Evolutionary conservation across 2,888 invertebrate genomes (phyloP), one percentile per base, ranked within the genome.

Genomic region (Sarcophaga carnaria): DNA sequence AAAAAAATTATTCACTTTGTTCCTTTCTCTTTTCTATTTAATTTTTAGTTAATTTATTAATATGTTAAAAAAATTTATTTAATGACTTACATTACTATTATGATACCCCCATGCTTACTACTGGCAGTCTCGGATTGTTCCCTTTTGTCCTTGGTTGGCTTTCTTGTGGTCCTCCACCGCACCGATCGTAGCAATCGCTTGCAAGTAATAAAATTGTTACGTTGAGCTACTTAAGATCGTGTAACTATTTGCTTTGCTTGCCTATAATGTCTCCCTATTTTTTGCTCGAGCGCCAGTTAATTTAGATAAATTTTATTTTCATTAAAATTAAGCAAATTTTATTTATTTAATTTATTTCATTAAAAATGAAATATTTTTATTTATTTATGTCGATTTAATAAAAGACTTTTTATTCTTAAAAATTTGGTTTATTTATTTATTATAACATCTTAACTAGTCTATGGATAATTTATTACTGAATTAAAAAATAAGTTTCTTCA

Each of bases 221-320:
- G 75, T 5, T 63, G 63, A 75, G 75, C 62, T 75, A 12, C 22
- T 75, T 75, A 1, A 64, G 75, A 64, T 75, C 54, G 25, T 66
- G 66, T 37, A 66, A 66, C 66, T 20, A 20, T 20, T 20, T 71
- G 45, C 5, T 37, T 17, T 17, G 20, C 20, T 20, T 20, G 20
- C 20, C 54, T 71, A 66, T 22, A 69, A 49, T 49, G 49, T 69
- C 22, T 49, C 45, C 69, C 47, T 74, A 3, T 74, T 54, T 47
- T 4, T 27, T 27, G 64, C 63, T 59, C 71, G 59, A 60, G 71
- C 59, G 71, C 71, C 54, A 71, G 37, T 71, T 71, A n/a, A 20
- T 20, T 60, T 27, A 0, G 4, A 27, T 4, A 27, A 27, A 27
- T 3, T 27, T 27, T 27, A 4, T 27, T 27, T 27, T 4, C 3